A percentile compares a stretch with the other conserved stretches of the same genome.
These are phyloP conservation scores for Colinus virginianus DNA, from an alignment of 2,113 vertebrate genomes.

Conservation along the genomic window DNA sequence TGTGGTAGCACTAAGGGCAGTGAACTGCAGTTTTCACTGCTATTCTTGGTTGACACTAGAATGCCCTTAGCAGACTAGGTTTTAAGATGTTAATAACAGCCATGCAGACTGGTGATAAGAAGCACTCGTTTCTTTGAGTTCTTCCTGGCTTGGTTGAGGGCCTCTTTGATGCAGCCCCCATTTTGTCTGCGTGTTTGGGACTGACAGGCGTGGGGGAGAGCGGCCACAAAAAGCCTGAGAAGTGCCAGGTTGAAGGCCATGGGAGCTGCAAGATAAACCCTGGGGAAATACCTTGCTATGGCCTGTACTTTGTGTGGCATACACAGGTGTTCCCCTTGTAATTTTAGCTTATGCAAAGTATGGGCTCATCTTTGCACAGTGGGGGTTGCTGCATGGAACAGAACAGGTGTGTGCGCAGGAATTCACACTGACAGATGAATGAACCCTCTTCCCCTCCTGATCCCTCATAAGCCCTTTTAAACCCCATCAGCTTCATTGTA, in stretches of 20 bases:
- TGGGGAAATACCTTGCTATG: background rate
- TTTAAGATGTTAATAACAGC: background rate
- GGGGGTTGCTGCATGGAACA: background rate
- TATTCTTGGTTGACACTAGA: background rate
- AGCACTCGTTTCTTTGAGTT: background rate
- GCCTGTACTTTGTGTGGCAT: slow-evolving; percentile 32
- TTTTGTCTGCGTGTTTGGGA: background rate
- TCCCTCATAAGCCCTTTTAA: background rate
- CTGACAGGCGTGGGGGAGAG: background rate
- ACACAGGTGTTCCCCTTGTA: slow-evolving; percentile 40
- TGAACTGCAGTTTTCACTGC: background rate
- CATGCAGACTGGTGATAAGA: background rate
- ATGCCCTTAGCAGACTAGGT: background rate
- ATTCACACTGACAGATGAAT: slow-evolving; percentile 5
- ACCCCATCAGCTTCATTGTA: background rate
- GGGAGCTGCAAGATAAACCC: background rate
- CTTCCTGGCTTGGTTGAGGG: background rate
- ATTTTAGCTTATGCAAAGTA: slow-evolving; percentile 34
- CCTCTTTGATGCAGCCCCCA: background rate
- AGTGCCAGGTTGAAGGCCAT: background rate
- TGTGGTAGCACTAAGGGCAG: background rate
- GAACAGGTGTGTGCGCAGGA: slow-evolving; percentile 39
- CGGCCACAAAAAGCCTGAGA: background rate
- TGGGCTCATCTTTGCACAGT: background rate
- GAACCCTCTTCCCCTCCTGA: background rate